A percentile compares a stretch with the other conserved stretches of the same genome.
Conservation (phyloP, 2,888 invertebrate species). For the Phaonia tiefii region DNA sequence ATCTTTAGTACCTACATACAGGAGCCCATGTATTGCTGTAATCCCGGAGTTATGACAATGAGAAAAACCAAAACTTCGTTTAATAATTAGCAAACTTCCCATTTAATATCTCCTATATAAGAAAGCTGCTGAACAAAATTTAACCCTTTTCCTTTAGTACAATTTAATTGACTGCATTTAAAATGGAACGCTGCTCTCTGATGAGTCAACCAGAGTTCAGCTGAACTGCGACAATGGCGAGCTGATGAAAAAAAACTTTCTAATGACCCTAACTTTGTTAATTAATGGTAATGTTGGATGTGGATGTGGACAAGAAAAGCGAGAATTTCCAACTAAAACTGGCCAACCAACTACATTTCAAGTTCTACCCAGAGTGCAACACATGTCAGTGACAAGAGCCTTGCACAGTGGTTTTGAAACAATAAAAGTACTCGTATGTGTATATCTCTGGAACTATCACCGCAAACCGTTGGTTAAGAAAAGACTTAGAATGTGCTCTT, state of each 20-base stretch:
- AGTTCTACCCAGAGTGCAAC: conserved; percentile 12
- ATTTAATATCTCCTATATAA: conserved; percentile 13
- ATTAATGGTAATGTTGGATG: conserved; percentile 35
- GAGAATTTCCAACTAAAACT: conserved; percentile 5
- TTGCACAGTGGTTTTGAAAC: conserved; percentile 1
- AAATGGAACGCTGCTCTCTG: neutral
- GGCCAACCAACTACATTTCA: neutral
- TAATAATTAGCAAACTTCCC: conserved; percentile 30
- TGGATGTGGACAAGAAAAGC: conserved; percentile 16
- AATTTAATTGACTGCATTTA: conserved; percentile 1
- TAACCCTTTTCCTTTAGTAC: neutral
- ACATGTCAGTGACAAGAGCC: conserved; percentile 16
- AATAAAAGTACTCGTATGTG: too few relatives aligned
- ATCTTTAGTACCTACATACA: too few relatives aligned
- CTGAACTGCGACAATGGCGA: neutral
- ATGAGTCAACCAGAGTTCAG: neutral
- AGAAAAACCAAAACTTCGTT: conserved; percentile 12
- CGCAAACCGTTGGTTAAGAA: too few relatives aligned
- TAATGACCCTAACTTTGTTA: conserved; percentile 39
- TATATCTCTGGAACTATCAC: too few relatives aligned
- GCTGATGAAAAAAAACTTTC: conserved; percentile 30
- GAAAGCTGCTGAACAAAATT: neutral
- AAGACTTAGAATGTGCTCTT: too few relatives aligned
- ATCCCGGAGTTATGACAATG: conserved; percentile 14
- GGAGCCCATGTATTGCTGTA: too few relatives aligned